These are phyloP conservation scores for Ciconia maguari DNA, from an alignment of 2,113 vertebrate genomes.

Conservation along the genomic window DNA sequence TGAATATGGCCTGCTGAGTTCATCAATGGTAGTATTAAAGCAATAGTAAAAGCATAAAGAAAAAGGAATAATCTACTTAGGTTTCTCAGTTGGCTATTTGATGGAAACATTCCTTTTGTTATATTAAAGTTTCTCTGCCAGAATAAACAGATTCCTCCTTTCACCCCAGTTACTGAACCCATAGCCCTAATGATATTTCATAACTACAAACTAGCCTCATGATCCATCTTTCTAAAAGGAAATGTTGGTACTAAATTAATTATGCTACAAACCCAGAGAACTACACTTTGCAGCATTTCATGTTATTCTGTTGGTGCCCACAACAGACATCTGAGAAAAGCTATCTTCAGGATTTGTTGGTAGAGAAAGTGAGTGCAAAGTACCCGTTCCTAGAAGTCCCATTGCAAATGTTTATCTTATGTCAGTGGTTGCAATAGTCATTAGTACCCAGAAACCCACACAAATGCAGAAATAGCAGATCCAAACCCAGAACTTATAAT, in stretches of 20 bases:
- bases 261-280: background rate
- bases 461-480: background rate
- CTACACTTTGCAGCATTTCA: background rate
- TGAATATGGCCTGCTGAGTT: background rate
- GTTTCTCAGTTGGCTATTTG: background rate
- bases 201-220: background rate
- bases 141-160: background rate
- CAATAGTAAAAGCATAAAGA: background rate
- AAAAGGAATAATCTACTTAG: background rate
- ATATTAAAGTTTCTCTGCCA: background rate
- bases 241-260: background rate
- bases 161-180: background rate
- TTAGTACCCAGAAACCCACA: background rate
- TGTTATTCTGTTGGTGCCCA: background rate
- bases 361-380: background rate
- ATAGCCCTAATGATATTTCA: background rate
- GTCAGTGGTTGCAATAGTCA: background rate
- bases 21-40: background rate
- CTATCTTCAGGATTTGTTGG: background rate
- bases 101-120: background rate
- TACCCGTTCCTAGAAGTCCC: background rate
- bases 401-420: background rate
- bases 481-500: rapidly evolving
- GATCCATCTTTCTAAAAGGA: background rate
- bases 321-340: background rate